Percentiles rank a stretch among this genome's conserved stretches.
phyloP scores from a whole-genome alignment of 92 coral and sea anemone species.

The Desmophyllum pertusum region DNA sequence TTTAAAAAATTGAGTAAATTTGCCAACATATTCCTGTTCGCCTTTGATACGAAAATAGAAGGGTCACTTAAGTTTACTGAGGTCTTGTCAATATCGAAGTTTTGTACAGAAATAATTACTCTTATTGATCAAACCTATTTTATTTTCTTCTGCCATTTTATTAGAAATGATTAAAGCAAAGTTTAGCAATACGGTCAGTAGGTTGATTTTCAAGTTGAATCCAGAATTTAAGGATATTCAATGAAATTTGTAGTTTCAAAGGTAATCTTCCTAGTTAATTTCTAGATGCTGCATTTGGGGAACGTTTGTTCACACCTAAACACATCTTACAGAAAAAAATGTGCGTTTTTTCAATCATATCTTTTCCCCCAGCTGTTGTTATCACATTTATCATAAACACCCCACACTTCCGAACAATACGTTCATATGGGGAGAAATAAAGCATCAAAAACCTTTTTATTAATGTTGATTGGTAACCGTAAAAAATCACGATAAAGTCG shows the following conservation, averaged over 20 bases:
- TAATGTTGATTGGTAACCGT: slow-evolving; percentile 4
- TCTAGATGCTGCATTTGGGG: slow-evolving; percentile 32
- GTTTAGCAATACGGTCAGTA: too few species aligned
- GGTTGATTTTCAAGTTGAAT: too few species aligned
- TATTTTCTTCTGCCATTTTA: slow-evolving; percentile 9
- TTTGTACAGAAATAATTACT: not conserved
- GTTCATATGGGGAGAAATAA: slow-evolving; percentile 41
- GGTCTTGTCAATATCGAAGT: too few species aligned
- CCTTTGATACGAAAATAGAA: too few species aligned
- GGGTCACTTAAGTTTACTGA: too few species aligned
- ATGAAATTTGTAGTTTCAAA: too few species aligned
- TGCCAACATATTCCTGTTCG: too few species aligned
- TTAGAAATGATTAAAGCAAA: too few species aligned
- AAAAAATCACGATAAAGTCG: slow-evolving; percentile 24
- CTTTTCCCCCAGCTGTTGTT: slow-evolving; percentile 45
- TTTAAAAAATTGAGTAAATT: too few species aligned
- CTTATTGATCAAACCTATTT: not conserved
- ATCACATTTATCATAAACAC: slow-evolving; percentile 30
- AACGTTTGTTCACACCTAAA: slow-evolving; percentile 30
- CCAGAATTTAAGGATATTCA: too few species aligned
- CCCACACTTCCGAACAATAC: slow-evolving; percentile 60
- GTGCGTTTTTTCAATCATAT: slow-evolving; percentile 37
- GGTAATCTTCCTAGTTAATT: too few species aligned
- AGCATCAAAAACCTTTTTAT: slow-evolving; percentile 40
- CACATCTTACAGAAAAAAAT: slow-evolving; percentile 20